Base-by-base conservation (phyloP, 2,888 invertebrate genomes). In the Teleiodes luculella region DNA sequence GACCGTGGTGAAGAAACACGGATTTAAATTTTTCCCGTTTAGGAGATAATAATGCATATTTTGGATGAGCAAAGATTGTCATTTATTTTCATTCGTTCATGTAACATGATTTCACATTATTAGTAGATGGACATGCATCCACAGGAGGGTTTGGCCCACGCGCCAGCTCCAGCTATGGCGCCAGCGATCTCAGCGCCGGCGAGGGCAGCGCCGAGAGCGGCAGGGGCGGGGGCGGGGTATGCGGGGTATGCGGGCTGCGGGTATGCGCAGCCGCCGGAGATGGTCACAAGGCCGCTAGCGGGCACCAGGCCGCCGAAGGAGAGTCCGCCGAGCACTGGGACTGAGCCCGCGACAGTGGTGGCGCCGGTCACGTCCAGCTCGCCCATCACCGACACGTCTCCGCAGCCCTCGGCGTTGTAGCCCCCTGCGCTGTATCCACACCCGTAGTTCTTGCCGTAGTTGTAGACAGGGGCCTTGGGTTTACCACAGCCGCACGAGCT, bases 271-370 rank as follows among this genome's bases (percentile, higher is more conserved):
- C 57, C 60, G 18, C 70, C 71, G 13, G 61, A 49, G 41, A 74
- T 68, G 47, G 69, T 59, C 20, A 74, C 75, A 8, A 52, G 36
- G 11, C 74, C 76, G 43, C 60, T 65, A 36, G 69, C 68, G 3
- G 61, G 65, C 28, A 68, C 59, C n/a, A 47, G 52, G 33, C 70
- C 68, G 48, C 55, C 55, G 57, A 70, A 73, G 31, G 58, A 36
- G 1, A 76, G 72, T 14, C 63, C 64, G 43, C 74, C 74, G 30
- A 67, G 49, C 33, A 74, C 67, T 6, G 74, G 74, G 11, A 75
- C 68, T 37, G 66, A 63, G 30, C 75, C 75, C 33, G 62, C 60
- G 35, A 76, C 64, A 13, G 57, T 46, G 14, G 74, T 69, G 13
- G 64, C 59, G 18, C 76, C 76, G 24, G 51, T 53, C 4, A 70